Conservation (phyloP, 2,888 invertebrate species). For the Drosophila anomalipes region DNA sequence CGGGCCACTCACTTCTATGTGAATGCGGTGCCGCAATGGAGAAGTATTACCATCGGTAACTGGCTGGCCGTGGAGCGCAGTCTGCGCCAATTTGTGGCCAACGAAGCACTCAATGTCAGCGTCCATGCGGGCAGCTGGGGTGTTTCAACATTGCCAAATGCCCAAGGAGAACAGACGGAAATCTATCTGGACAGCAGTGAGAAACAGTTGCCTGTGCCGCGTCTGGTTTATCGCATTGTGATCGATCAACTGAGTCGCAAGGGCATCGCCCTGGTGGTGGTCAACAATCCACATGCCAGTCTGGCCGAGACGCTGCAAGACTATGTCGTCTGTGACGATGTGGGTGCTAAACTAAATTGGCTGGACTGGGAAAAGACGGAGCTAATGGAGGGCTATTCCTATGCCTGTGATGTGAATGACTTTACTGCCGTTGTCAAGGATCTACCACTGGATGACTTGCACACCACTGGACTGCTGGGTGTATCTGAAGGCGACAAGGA, state of each 20-base stretch:
- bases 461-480: conserved; percentile 61
- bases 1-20: conserved; percentile 86
- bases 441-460: conserved; percentile 56
- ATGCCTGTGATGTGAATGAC: conserved; percentile 70
- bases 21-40: conserved; percentile 87
- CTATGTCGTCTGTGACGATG: conserved; percentile 72
- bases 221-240: conserved; percentile 86
- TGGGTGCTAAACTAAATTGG: conserved; percentile 67
- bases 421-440: conserved; percentile 60
- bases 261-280: conserved; percentile 83
- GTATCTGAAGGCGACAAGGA: conserved; percentile 11
- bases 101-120: conserved; percentile 80
- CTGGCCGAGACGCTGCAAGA: conserved; percentile 60
- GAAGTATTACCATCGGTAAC: conserved; percentile 87
- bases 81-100: conserved; percentile 84
- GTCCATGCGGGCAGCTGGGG: conserved; percentile 87
- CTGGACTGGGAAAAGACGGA: conserved; percentile 64
- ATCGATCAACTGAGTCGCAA: conserved; percentile 84
- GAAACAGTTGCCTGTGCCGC: conserved; percentile 86
- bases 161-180: conserved; percentile 74
- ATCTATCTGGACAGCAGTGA: conserved; percentile 81
- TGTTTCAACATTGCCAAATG: conserved; percentile 86
- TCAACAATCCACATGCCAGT: conserved; percentile 80
- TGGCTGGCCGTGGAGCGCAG: conserved; percentile 86
- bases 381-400: conserved; percentile 62